These are phyloP conservation scores for Drosophila mojavensis DNA, from an alignment of 1,140 invertebrate species.

Conservation along the genomic window DNA sequence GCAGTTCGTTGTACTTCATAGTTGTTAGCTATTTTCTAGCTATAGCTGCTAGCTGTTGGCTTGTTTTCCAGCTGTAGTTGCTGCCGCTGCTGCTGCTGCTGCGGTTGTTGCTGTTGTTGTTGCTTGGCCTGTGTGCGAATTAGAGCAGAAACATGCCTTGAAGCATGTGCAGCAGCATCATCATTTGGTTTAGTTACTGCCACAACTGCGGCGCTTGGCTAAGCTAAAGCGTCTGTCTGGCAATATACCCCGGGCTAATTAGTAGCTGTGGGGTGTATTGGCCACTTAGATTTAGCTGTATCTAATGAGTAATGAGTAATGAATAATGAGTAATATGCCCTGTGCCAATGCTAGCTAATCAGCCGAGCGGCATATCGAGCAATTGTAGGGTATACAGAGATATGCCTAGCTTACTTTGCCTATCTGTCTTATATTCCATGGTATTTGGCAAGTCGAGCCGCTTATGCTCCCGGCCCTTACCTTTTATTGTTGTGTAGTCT, in stretches of 20 bases:
- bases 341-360: too few relatives aligned
- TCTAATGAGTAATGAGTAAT: too few relatives aligned
- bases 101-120: constrained; percentile 13
- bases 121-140: constrained; percentile 73
- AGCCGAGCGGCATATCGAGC: too few relatives aligned
- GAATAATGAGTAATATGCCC: too few relatives aligned
- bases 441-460: not conserved
- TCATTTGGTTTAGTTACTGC: constrained; percentile 1
- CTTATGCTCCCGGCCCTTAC: constrained; percentile 8
- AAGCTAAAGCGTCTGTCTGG: not conserved
- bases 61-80: constrained; percentile 31
- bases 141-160: constrained; percentile 76
- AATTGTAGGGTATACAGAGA: too few relatives aligned
- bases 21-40: constrained; percentile 16
- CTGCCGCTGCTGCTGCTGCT: constrained; percentile 14
- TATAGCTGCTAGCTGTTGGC: constrained; percentile 14
- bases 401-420: too few relatives aligned
- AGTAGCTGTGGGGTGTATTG: constrained; percentile 1
- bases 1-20: constrained; percentile 51
- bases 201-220: constrained; percentile 33
- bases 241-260: not conserved
- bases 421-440: not conserved
- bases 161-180: constrained; percentile 59
- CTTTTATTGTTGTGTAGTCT: constrained; percentile 13
- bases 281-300: too few relatives aligned